Base-by-base conservation (phyloP, 2,113 vertebrate species). In the Electrona antarctica region DNA sequence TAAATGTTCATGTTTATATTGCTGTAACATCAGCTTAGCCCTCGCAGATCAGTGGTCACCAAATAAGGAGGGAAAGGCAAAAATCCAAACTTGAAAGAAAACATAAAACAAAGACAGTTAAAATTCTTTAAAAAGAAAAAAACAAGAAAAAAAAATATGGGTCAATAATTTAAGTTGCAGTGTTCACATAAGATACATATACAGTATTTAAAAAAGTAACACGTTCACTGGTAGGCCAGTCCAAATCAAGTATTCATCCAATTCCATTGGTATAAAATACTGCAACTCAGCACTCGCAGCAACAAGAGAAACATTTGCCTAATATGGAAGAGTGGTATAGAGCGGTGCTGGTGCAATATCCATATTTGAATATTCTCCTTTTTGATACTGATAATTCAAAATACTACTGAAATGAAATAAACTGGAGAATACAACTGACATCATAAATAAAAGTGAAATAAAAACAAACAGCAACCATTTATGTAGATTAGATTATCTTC, bases 1-100 rank as follows among this genome's bases (percentile, higher is more conserved):
- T 28, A 71, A 52, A 28, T 14, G 8, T 15, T 62, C 21, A 59
- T 29, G 4, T 33, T 70, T 61, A 63, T 86, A 84, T 81, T 87
- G 86, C 88, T 85, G 55, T 67, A 64, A 72, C 70, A 58, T 70
- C 60, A 66, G 14, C 51, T 28, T 11, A 13, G 56, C 65, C 60
- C 49, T 67, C 48, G 55, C 28, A 50, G 33, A 47, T 63, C 7
- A 60, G 5, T 57, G 55, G 55, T 57, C 55, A 8, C 14, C 33
- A 41, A 41, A 59, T 14, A 33, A 71, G 48, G 11, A 70, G 60
- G 41, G 41, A 3, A 59, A 63, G 54, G 67, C 2, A 14, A 79
- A 63, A 15, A 41, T 41, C 5, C 57, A 29, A 66, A 63, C 48
- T 51, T 62, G 8, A 77, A 21, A 15, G 5, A 64, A 49, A 67